These are phyloP conservation scores for Proisotoma minuta DNA, from an alignment of 2,888 invertebrate genomes.

Conservation along the genomic window DNA sequence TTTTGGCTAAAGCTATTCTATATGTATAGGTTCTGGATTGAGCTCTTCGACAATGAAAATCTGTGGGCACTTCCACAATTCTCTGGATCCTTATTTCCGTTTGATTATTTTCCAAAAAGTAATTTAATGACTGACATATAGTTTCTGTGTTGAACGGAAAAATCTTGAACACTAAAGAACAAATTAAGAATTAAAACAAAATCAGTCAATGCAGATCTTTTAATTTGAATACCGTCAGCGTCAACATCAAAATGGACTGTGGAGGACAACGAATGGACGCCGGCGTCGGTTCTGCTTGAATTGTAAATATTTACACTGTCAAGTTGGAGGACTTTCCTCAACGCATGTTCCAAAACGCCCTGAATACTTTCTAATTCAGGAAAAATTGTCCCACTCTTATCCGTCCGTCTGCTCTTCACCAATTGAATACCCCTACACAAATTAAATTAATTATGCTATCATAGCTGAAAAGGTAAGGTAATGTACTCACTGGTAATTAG, in stretches of 20 bases:
- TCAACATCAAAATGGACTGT: constrained; percentile 31
- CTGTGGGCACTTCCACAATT: constrained; percentile 36
- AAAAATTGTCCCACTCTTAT: neutral
- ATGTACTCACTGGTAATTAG: constrained; percentile 26
- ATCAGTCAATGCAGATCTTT: too few species aligned
- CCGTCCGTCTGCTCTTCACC: constrained; percentile 3
- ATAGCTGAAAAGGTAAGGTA: neutral
- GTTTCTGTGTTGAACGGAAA: constrained; percentile 31
- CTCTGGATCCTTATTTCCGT: constrained; percentile 38
- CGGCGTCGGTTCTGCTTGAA: constrained; percentile 41
- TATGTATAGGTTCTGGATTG: constrained; percentile 37
- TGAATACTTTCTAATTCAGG: constrained; percentile 34
- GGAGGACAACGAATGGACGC: constrained; percentile 39
- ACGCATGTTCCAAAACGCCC: constrained; percentile 39
- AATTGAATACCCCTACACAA: constrained; percentile 35
- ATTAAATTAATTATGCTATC: neutral
- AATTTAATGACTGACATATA: constrained; percentile 35
- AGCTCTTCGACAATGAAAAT: constrained; percentile 24
- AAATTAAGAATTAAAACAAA: too few species aligned
- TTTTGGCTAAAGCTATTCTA: constrained; percentile 34
- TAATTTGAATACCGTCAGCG: constrained; percentile 13
- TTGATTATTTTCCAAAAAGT: constrained; percentile 30
- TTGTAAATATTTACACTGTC: neutral
- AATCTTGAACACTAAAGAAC: neutral
- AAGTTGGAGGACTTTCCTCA: constrained; percentile 20